Evolutionary conservation across 1,140 invertebrate species (phyloP).

Genomic region (Bombyx mori): ASM3026992v2 NC_085130.1:5113001-5113500

Average conservation of each 20-base stretch:
- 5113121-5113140: constrained; percentile 6
- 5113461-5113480: background rate
- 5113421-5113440: constrained; percentile 7
- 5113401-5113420: background rate
- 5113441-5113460: constrained; percentile 8
- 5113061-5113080: constrained; percentile 11
- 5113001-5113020: constrained; percentile 2
- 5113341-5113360: constrained; percentile 17
- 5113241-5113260: constrained; percentile 4
- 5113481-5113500: constrained; percentile 9
- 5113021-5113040: constrained; percentile 10
- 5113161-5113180: constrained; percentile 10
- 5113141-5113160: constrained; percentile 2
- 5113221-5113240: constrained; percentile 6
- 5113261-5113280: background rate
- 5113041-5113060: constrained; percentile 10
- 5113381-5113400: constrained; percentile 2
- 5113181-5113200: constrained; percentile 9
- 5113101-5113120: constrained; percentile 12
- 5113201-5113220: constrained; percentile 1
- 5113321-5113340: constrained; percentile 15
- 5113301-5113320: background rate
- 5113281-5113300: constrained; percentile 7
- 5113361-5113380: constrained; percentile 17
- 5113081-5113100: constrained; percentile 8